phyloP scores from a whole-genome alignment of 2,888 invertebrate genomes.

The Cryptocheilus praepositus region DNA sequence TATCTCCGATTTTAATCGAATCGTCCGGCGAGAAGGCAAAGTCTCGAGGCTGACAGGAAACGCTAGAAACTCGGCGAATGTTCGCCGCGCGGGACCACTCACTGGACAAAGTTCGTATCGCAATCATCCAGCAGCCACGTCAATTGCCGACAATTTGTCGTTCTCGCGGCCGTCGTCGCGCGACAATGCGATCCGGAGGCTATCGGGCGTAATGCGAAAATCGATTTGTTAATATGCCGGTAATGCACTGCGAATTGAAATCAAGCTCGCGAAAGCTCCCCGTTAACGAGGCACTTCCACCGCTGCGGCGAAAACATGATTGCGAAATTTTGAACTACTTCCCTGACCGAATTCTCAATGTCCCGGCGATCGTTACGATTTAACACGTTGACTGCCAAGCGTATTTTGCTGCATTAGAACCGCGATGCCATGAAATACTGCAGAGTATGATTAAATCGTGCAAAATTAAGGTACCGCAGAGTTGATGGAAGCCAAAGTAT shows the following conservation, averaged over 20 bases:
- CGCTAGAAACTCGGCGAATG: slow-evolving; percentile 27
- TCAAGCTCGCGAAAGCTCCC: slow-evolving; percentile 16
- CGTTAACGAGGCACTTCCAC: neutral
- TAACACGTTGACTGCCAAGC: too few relatives aligned
- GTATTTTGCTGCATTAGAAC: too few relatives aligned
- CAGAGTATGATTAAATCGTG: too few relatives aligned
- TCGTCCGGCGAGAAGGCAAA: neutral
- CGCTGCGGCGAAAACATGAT: neutral
- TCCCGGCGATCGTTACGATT: neutral
- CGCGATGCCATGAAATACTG: too few relatives aligned
- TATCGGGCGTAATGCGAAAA: slow-evolving; percentile 26
- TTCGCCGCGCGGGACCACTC: slow-evolving; percentile 21
- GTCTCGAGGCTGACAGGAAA: slow-evolving; percentile 31
- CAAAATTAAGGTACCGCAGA: too few relatives aligned
- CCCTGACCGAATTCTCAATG: too few relatives aligned
- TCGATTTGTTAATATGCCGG: slow-evolving; percentile 37
- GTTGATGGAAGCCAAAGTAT: too few relatives aligned
- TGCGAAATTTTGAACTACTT: too few relatives aligned
- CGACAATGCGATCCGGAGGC: neutral
- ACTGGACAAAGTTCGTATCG: slow-evolving; percentile 55
- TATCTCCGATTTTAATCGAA: slow-evolving; percentile 2
- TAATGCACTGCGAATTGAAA: slow-evolving; percentile 28
- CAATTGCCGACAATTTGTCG: slow-evolving; percentile 58
- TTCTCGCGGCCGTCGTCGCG: slow-evolving; percentile 19
- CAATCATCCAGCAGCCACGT: slow-evolving; percentile 49